Base-by-base conservation (phyloP, 1,140 invertebrate genomes). In the Whitmania pigra region DNA sequence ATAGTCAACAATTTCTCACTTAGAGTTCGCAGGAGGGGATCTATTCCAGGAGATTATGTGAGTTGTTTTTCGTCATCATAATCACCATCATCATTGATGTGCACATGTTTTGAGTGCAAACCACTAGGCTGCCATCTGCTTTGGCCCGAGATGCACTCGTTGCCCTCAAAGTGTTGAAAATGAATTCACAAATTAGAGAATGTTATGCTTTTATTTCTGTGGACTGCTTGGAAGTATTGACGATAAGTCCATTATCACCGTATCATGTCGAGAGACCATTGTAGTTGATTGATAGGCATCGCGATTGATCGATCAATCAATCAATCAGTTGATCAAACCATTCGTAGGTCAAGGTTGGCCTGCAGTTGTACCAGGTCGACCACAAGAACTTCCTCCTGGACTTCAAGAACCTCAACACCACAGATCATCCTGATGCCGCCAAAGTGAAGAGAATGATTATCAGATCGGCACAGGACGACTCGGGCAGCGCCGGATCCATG, bases 301-400 rank as follows among this genome's bases (percentile, higher is more conserved):
- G 6, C 31, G 31, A 36, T 36, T 36, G 31, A 36, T 36, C 31
- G 31, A 36, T 36, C 31, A 36, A 36, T 36, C 31, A 36, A 36
- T 36, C 43, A 1, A 49, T 15, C 43, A n/a, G n/a, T n/a, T 43
- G 43, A 17, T 49, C 2, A 13, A 49, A 17, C 9, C 57, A 11
- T 63, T 31, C 77, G n/a, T 76, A 85, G 81, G 81, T 92, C 18
- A 96, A 97, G 83, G 97, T 99, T 93, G 95, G 92, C 0, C 85
- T 99, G 54, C 96, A 99, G 81, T 84, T 99, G 49, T 99, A 99
- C 82, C 95, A 98, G 85, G 96, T 99, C 4, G 96, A 99, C 82
- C 91, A 93, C 78, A 95, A 96, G 82, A 96, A 91, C 78, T 99
- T 94, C 80, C 85, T 99, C 25, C 83, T 99, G 9, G 96, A 99